Percentiles rank a stretch among this genome's conserved stretches.
These are phyloP conservation scores for Odocoileus hemionus DNA, from an alignment of 2,113 vertebrate genomes.

Conservation along the genomic window DNA sequence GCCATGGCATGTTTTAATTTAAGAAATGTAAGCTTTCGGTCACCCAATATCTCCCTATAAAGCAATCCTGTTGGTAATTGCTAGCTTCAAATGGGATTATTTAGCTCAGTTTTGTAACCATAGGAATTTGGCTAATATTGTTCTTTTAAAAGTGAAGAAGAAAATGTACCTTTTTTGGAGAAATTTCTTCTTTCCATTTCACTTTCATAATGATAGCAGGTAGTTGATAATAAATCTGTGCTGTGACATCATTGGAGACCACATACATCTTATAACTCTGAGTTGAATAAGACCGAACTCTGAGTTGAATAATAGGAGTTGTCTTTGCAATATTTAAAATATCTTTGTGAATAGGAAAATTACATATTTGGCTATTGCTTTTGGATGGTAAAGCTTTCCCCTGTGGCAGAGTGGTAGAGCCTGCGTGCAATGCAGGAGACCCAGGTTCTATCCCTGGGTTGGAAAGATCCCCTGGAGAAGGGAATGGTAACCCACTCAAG, in stretches of 20 bases:
- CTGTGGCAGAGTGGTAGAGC: background rate
- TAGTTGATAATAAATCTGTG: background rate
- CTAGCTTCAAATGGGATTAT: background rate
- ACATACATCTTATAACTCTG: background rate
- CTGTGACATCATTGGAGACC: background rate
- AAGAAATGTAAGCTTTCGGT: background rate
- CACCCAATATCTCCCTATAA: background rate
- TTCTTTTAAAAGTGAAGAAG: constrained; percentile 27
- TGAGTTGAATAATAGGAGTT: background rate
- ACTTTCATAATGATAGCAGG: background rate
- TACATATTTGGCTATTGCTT: background rate
- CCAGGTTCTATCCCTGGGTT: background rate
- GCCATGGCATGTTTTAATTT: background rate
- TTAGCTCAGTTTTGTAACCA: background rate
- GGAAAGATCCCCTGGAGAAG: background rate
- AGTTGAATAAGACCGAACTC: background rate
- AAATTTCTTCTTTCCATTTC: constrained; percentile 8
- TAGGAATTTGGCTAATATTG: background rate
- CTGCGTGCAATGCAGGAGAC: background rate
- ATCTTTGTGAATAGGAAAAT: background rate
- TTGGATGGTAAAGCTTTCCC: background rate
- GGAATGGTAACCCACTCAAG: background rate
- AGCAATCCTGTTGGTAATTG: background rate
- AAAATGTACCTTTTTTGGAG: background rate
- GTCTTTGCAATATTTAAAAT: constrained; percentile 4